A percentile compares a stretch with the other conserved stretches of the same genome.
These are phyloP conservation scores for Dascyllus trimaculatus DNA, from an alignment of 2,113 vertebrate species.

Conservation along the genomic window DNA sequence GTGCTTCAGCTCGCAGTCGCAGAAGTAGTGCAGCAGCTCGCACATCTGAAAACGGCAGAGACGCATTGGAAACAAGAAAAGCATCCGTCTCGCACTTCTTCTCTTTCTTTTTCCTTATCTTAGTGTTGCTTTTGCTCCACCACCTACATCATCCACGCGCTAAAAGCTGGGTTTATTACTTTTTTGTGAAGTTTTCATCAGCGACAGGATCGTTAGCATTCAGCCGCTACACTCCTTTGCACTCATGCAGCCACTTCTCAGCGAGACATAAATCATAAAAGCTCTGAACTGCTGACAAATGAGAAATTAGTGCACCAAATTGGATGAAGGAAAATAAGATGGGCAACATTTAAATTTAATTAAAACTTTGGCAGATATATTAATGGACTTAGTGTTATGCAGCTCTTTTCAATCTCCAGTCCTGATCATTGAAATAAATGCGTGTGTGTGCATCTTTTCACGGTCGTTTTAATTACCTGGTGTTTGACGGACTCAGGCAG, in stretches of 20 bases:
- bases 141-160: conserved; percentile 7
- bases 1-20: conserved; percentile 96
- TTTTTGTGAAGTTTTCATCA: conserved; percentile 2
- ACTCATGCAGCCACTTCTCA: conserved; percentile 27
- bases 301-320: conserved; percentile 43
- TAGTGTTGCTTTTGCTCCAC: not conserved
- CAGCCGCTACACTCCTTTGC: conserved; percentile 23
- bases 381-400: conserved; percentile 13
- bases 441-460: not conserved
- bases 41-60: conserved; percentile 90
- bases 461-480: conserved; percentile 85
- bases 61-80: too few species aligned
- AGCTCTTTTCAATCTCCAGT: conserved; percentile 12
- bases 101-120: not conserved
- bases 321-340: conserved; percentile 8
- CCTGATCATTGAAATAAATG: conserved; percentile 7
- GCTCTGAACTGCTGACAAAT: conserved; percentile 45
- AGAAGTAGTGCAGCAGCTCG: conserved; percentile 96
- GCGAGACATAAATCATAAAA: conserved; percentile 45
- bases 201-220: conserved; percentile 44
- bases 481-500: conserved; percentile 95
- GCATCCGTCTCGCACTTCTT: not conserved
- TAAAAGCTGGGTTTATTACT: not conserved
- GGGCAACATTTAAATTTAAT: conserved; percentile 31
- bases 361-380: conserved; percentile 30